phyloP scores from a whole-genome alignment of 1,140 invertebrate genomes.

The Uloborus diversus region DNA sequence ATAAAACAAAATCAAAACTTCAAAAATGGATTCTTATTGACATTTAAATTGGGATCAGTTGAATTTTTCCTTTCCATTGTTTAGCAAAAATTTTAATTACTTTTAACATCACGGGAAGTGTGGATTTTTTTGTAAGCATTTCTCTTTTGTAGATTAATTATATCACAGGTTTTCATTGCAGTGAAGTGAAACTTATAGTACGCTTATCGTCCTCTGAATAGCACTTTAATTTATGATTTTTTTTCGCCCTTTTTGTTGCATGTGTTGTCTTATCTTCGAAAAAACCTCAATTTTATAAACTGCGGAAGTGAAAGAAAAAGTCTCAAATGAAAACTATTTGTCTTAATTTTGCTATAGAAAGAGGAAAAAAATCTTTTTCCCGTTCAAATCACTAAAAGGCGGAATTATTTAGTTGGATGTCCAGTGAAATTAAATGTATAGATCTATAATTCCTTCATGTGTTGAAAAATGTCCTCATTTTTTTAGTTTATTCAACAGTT shows the following conservation, averaged over 20 bases:
- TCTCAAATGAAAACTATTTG: slow-evolving; percentile 17
- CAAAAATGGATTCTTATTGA: slow-evolving; percentile 43
- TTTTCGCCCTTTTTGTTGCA: not conserved
- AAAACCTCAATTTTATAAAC: slow-evolving; percentile 1
- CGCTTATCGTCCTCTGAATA: slow-evolving; percentile 20
- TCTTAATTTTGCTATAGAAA: slow-evolving; percentile 24
- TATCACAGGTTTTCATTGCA: slow-evolving; percentile 6
- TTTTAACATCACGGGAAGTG: slow-evolving; percentile 27
- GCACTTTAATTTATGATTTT: slow-evolving; percentile 20
- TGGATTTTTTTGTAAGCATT: slow-evolving; percentile 15
- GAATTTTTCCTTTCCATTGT: slow-evolving; percentile 19
- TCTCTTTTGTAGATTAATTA: slow-evolving; percentile 20
- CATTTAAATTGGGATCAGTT: slow-evolving; percentile 41
- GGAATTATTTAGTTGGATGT: too few relatives aligned
- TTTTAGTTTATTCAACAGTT: too few relatives aligned
- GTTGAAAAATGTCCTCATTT: too few relatives aligned
- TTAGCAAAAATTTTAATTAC: slow-evolving; percentile 41
- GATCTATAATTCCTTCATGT: too few relatives aligned
- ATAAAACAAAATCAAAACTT: slow-evolving; percentile 27
- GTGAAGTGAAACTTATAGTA: slow-evolving; percentile 1
- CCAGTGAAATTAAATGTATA: too few relatives aligned
- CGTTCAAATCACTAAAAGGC: too few relatives aligned
- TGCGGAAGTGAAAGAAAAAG: not conserved
- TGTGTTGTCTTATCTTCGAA: not conserved
- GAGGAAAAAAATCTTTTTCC: too few relatives aligned